Base-by-base conservation (phyloP, 2,888 invertebrate genomes). In the Tetheella fluctuosa region DNA sequence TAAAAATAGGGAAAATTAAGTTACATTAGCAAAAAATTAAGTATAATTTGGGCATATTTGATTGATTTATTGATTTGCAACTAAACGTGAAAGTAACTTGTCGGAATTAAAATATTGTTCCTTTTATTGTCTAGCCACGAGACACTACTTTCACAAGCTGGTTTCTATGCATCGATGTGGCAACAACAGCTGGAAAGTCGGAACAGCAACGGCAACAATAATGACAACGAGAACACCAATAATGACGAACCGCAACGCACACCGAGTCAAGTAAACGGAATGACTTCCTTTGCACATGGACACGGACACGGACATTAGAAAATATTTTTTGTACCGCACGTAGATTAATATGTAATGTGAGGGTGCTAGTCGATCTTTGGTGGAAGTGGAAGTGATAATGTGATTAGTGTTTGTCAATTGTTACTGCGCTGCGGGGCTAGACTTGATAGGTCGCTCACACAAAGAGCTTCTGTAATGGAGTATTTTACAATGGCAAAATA, bases 141-240 rank as follows among this genome's bases (percentile, higher is more conserved):
- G 64, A 94, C 95, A 56, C 90, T 97, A 5, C 85, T 97, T 55
- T 91, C 92, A 1, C 91, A 92, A 74, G 95, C 94, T 65, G 98
- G 98, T 4, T 88, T 96, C 57, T 99, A 99, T 90, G 95, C 97
- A 0, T 94, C 95, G 28, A 99, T 99, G 99, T 99, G 99, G 99
- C 95, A 96, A 71, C 96, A 98, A 70, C 99, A 99, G 78, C 87
- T 97, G 10, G 95, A 96, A 75, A 95, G 91, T 59, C 86, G 93
- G 62, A 89, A 89, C 63, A 86, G 85, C 23, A 76, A 71, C 56
- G 76, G 67, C 54, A 79, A 78, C 61, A 74, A 76, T 54, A 70
- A 68, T 57, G 68, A 63, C 59, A 67, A 62, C 1, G 74, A 71
- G 23, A 65, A 80, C 53, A 67, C 74, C 55, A 72, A 79, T 68